These are phyloP conservation scores for Pachyuromys duprasi DNA, from an alignment of 2,797 vertebrate genomes.

Conservation along the genomic window DNA sequence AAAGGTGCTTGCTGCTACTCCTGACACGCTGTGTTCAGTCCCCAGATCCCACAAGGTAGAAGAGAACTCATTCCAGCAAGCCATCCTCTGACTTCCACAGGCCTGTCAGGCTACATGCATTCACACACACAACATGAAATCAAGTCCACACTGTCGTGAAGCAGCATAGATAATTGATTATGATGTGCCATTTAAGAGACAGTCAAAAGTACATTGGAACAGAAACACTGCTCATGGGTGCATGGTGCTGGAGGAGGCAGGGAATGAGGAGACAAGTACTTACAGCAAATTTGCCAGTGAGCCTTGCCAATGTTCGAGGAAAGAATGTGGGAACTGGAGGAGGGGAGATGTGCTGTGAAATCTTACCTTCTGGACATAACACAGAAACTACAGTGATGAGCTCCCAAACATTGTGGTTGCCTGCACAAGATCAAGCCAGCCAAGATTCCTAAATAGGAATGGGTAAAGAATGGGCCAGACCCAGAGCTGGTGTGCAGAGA, in stretches of 20 bases:
- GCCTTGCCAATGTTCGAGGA: no score
- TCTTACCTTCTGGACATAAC: no score
- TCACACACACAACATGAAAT: not conserved
- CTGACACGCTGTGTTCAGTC: not conserved
- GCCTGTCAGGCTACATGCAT: not conserved
- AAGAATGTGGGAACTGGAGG: no score
- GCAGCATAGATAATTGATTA: fast-evolving
- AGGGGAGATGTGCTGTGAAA: not conserved
- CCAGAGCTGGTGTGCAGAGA: not conserved
- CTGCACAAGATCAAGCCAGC: not conserved
- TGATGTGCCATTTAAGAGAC: not conserved
- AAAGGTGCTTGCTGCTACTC: not conserved
- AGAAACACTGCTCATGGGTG: not conserved
- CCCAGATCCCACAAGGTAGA: not conserved
- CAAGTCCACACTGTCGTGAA: not conserved
- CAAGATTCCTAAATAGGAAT: not conserved
- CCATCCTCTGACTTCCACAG: not conserved
- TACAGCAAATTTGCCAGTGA: no score
- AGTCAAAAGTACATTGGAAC: not conserved
- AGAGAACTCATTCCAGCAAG: not conserved
- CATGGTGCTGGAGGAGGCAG: not conserved
- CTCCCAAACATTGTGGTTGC: not conserved
- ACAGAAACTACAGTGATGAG: not conserved
- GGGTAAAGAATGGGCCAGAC: not conserved
- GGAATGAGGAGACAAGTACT: no score